Conservation (phyloP, 1,140 invertebrate genomes). For the Mycetomoellerius zeteki region DNA sequence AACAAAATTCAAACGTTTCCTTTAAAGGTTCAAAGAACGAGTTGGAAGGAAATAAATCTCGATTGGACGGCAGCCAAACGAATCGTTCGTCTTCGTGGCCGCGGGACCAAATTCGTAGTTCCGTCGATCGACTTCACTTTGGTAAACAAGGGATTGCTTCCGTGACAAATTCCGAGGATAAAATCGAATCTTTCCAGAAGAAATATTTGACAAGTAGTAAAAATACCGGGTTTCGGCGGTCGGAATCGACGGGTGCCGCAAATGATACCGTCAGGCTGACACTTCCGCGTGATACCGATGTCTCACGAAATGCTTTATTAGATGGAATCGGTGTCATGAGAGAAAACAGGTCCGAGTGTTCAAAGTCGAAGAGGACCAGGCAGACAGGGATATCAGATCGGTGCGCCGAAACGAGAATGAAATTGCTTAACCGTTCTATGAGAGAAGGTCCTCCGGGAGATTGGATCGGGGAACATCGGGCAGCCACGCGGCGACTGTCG, state of each 20-base stretch:
- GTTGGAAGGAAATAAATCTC: conserved; percentile 3
- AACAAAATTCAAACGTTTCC: conserved; percentile 20
- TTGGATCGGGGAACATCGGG: conserved; percentile 44
- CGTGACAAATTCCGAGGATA: conserved; percentile 16
- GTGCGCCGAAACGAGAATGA: conserved; percentile 36
- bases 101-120: not conserved
- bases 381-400: conserved; percentile 35
- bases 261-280: conserved; percentile 1
- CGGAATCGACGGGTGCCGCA: not conserved
- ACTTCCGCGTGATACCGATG: not conserved
- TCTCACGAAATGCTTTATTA: conserved; percentile 28
- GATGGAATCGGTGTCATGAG: not conserved
- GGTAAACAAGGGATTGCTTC: conserved; percentile 37
- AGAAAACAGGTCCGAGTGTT: not conserved
- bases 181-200: not conserved
- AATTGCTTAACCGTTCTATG: conserved; percentile 49
- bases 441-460: conserved; percentile 32
- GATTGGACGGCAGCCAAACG: conserved; percentile 22
- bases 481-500: conserved; percentile 23
- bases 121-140: conserved; percentile 14
- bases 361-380: not conserved
- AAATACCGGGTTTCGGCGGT: not conserved
- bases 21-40: conserved; percentile 7
- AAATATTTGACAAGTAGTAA: not conserved
- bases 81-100: conserved; percentile 9